A percentile compares a stretch with the other conserved stretches of the same genome.
phyloP scores from a whole-genome alignment of 2,888 invertebrate species.

The Dicranocentrus wangi region DNA sequence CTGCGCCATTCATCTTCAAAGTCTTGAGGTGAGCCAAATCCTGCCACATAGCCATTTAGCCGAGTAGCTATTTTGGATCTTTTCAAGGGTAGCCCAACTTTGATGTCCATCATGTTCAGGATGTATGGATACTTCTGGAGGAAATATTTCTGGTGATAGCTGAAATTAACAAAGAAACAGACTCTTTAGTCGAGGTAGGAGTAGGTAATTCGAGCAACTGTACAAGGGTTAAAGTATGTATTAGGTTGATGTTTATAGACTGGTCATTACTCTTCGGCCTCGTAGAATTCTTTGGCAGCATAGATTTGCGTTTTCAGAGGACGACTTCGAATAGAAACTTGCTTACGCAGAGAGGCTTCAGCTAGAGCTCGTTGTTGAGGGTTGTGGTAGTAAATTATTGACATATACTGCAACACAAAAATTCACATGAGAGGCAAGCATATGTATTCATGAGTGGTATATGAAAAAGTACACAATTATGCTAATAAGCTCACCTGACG shows the following conservation, averaged over 20 bases:
- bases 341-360: constrained; percentile 79
- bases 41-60: constrained; percentile 91
- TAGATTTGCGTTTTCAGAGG: constrained; percentile 85
- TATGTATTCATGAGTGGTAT: no score
- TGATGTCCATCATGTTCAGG: constrained; percentile 78
- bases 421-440: not conserved
- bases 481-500: constrained; percentile 65
- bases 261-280: constrained; percentile 94
- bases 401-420: constrained; percentile 82
- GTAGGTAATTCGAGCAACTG: constrained; percentile 23
- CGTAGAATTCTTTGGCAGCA: constrained; percentile 86
- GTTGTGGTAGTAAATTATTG: constrained; percentile 90
- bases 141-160: constrained; percentile 97
- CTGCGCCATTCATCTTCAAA: constrained; percentile 83
- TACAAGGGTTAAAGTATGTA: constrained; percentile 24
- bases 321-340: constrained; percentile 74
- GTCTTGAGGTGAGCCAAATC: constrained; percentile 82
- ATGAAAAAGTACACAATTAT: no score
- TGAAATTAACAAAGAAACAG: constrained; percentile 76
- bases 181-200: constrained; percentile 14
- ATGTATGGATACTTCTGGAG: constrained; percentile 86
- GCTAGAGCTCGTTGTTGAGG: constrained; percentile 88
- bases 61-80: constrained; percentile 88
- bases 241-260: no score
- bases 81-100: constrained; percentile 80